phyloP scores from a whole-genome alignment of 2,113 vertebrate species.

The Australoheros scitulus region DNA sequence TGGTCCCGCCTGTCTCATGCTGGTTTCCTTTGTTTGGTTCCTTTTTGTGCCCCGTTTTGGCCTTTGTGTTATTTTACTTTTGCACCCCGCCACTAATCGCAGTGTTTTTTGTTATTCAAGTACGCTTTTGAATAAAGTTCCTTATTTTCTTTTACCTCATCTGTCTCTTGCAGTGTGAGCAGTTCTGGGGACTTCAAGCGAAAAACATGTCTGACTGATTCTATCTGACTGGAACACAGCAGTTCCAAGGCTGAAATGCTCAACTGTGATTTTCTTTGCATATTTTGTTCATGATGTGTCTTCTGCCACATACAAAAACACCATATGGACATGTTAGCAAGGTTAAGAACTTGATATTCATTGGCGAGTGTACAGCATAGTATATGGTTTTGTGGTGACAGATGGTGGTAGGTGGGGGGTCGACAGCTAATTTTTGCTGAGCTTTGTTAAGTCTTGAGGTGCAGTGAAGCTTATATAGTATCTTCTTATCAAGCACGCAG shows the following conservation, averaged over 20 bases:
- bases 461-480: background rate
- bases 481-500: background rate
- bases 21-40: background rate
- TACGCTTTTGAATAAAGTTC: background rate
- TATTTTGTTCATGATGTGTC: background rate
- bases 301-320: background rate
- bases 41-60: background rate
- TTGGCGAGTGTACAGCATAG: background rate
- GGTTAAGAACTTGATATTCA: constrained; percentile 1
- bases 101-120: background rate
- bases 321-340: background rate
- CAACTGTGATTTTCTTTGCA: rapidly evolving
- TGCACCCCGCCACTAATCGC: background rate
- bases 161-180: background rate
- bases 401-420: background rate
- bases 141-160: background rate
- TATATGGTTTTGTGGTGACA: background rate
- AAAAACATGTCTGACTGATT: background rate
- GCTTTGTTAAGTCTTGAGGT: constrained; percentile 3
- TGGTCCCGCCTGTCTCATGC: background rate
- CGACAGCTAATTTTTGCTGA: background rate
- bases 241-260: background rate
- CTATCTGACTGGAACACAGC: background rate
- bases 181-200: background rate
- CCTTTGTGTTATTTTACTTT: background rate